Evolutionary conservation across 2,797 vertebrate species (phyloP).

Genomic region (Lindbergichthys nudifrons): DNA sequence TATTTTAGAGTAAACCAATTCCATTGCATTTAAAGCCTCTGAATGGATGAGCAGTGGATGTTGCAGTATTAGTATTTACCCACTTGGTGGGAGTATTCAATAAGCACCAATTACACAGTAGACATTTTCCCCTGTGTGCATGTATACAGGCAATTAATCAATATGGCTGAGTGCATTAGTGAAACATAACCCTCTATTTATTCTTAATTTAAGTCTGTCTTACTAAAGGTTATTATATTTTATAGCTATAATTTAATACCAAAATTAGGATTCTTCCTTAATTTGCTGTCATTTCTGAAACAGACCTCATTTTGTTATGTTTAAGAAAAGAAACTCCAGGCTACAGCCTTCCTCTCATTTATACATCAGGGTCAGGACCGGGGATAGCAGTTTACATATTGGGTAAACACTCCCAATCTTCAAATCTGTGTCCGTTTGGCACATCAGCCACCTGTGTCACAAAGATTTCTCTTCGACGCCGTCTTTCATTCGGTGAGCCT

Average conservation of each 20-base stretch:
- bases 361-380: background rate
- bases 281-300: conserved; percentile 25
- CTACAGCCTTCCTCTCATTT: background rate
- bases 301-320: background rate
- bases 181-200: conserved; percentile 30
- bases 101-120: conserved; percentile 1
- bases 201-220: background rate
- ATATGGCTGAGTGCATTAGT: background rate
- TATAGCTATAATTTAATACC: background rate
- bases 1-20: background rate
- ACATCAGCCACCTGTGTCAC: conserved; percentile 15
- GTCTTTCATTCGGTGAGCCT: conserved; percentile 13
- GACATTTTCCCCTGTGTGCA: conserved; percentile 13
- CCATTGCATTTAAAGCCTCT: background rate
- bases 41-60: background rate
- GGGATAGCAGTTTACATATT: conserved; percentile 15
- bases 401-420: conserved; percentile 9
- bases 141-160: conserved; percentile 26
- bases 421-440: conserved; percentile 11
- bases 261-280: background rate
- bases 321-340: conserved; percentile 10
- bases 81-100: conserved; percentile 73
- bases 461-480: conserved; percentile 15
- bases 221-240: conserved; percentile 8
- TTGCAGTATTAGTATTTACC: conserved; percentile 50